These are phyloP conservation scores for Alauda arvensis DNA, from an alignment of 2,797 vertebrate species.

Conservation along the genomic window DNA sequence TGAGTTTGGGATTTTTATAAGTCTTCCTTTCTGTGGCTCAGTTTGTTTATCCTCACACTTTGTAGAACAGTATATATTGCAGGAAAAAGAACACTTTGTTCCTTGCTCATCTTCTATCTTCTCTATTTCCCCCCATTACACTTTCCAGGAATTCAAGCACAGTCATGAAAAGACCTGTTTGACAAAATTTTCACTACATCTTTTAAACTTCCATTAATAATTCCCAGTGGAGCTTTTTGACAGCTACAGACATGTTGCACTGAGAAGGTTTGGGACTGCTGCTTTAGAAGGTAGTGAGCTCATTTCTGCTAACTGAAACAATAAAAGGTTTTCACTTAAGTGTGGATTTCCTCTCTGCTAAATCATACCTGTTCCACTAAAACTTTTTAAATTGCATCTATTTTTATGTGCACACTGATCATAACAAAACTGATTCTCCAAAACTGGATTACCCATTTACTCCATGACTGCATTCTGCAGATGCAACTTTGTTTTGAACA, in stretches of 20 bases:
- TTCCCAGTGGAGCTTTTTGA: not conserved
- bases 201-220: not conserved
- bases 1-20: not conserved
- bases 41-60: not conserved
- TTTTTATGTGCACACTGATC: not conserved
- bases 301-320: not conserved
- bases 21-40: not conserved
- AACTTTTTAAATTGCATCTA: not conserved
- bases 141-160: not conserved
- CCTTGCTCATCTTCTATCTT: not conserved
- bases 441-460: not conserved
- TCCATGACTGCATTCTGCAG: not conserved
- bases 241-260: not conserved
- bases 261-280: not conserved
- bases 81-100: not conserved
- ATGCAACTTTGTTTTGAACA: not conserved
- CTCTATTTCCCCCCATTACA: not conserved
- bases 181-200: not conserved
- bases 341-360: not conserved
- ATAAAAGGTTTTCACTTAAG: not conserved
- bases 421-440: not conserved
- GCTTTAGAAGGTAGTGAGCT: not conserved
- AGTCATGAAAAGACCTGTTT: not conserved
- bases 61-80: not conserved
- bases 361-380: not conserved